Evolutionary conservation across 2,113 vertebrate species (phyloP), one percentile per base, ranked within the genome.

Genomic region (Probosciger aterrimus): DNA sequence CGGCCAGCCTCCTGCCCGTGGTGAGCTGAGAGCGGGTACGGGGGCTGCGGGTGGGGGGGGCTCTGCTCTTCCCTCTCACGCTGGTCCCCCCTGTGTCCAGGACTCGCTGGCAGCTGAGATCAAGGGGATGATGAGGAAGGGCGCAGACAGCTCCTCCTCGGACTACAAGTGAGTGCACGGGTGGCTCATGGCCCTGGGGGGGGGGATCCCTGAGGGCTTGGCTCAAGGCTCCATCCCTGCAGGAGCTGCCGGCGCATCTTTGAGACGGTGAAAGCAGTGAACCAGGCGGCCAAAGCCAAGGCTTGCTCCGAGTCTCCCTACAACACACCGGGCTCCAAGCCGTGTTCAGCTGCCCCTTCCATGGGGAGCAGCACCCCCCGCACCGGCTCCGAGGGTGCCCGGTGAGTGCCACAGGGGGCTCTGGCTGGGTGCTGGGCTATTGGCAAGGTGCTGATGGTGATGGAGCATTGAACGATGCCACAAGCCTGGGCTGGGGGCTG

Each of bases 91-190:
- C 1, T 30, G 2, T 31, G 73, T 84, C 22, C 95, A 98, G 96
- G 97, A 98, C 86, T 98, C 98, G 1, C 97, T 99, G 92, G 99
- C 98, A 2, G 98, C 99, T 8, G 99, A 99, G 97, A 99, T 99
- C 68, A 99, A 99, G 85, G 98, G 97, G 23, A 98, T 97, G 12
- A 98, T 98, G 95, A 98, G 98, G 53, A 99, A 98, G 95, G 98
- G 98, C 60, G 96, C 98, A 22, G 98, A 98, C 94, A 98, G 96
- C 82, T 97, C 97, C 7, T 97, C 97, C n/a, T 97, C 98, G 3
- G 98, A 99, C 77, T 98, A 98, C 97, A 99, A 94, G 99, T 99
- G 85, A 63, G 97, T 6, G 33, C 23, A 0, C 0, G 1, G 1
- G 15, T 4, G 88, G 30, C 7, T 28, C 37, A 37, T 37, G 37